These are phyloP conservation scores for Phrixothrix hirtus DNA, from an alignment of 2,888 invertebrate species.

Conservation along the genomic window DNA sequence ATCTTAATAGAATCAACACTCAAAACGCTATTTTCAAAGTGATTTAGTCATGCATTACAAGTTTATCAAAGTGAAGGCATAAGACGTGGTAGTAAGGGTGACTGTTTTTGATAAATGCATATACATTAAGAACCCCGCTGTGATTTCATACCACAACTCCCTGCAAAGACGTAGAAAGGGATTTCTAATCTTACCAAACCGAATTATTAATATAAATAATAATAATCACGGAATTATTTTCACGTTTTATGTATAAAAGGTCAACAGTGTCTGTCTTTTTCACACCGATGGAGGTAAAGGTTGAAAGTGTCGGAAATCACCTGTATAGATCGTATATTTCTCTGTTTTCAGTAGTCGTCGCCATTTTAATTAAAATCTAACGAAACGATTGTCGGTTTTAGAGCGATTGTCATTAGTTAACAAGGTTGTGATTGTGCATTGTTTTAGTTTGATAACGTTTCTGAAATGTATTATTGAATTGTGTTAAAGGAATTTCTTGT, in stretches of 20 bases:
- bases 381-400: conserved; percentile 43
- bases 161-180: conserved; percentile 33
- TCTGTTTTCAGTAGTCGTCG: conserved; percentile 31
- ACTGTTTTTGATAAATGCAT: conserved; percentile 37
- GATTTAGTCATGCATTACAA: conserved; percentile 12
- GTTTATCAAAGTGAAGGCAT: conserved; percentile 25
- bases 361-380: conserved; percentile 48
- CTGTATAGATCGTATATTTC: conserved; percentile 30
- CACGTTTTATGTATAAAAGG: conserved; percentile 1
- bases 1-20: not conserved
- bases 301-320: conserved; percentile 12
- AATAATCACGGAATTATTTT: conserved; percentile 28
- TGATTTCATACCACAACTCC: conserved; percentile 31
- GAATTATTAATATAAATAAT: conserved; percentile 41
- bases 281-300: not conserved
- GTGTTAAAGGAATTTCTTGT: conserved; percentile 23
- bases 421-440: conserved; percentile 47
- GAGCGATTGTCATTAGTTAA: conserved; percentile 45
- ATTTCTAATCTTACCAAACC: conserved; percentile 39
- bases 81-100: conserved; percentile 23
- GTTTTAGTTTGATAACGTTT: conserved; percentile 44
- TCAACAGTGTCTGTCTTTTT: conserved; percentile 8
- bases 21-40: not conserved
- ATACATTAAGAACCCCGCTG: conserved; percentile 34
- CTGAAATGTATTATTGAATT: conserved; percentile 29